Evolutionary conservation across 2,113 vertebrate genomes (phyloP).

Genomic region (Talpa occidentalis): DNA sequence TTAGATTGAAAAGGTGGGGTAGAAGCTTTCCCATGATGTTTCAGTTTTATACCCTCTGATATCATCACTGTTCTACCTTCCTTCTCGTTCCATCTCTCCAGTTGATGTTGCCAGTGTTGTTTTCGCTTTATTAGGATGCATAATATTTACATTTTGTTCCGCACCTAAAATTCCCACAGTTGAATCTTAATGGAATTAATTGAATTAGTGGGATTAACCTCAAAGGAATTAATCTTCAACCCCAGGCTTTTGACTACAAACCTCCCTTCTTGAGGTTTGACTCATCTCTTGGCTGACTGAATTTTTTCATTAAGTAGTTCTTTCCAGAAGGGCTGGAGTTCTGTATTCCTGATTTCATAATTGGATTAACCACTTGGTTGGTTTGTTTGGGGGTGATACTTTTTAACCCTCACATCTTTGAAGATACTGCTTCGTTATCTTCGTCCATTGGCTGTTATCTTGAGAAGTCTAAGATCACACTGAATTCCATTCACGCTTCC

Average conservation of each 20-base stretch:
- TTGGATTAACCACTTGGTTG: not conserved
- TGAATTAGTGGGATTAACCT: not conserved
- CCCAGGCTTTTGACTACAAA: not conserved
- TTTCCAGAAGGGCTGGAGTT: constrained; percentile 12
- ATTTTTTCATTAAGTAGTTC: constrained; percentile 24
- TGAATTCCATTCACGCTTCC: not conserved
- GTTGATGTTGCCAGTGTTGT: constrained; percentile 35
- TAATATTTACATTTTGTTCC: constrained; percentile 60
- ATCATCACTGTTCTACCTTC: not conserved
- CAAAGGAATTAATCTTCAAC: constrained; percentile 33
- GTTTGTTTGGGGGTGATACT: not conserved
- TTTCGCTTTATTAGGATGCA: constrained; percentile 53
- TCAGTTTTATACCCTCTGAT: constrained; percentile 23
- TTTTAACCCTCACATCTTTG: not conserved
- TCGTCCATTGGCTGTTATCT: not conserved
- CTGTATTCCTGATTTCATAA: not conserved
- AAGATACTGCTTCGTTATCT: not conserved
- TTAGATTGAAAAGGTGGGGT: constrained; percentile 25
- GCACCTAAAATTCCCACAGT: constrained; percentile 48
- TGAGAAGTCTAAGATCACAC: not conserved
- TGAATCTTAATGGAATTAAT: constrained; percentile 28
- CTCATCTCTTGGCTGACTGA: constrained; percentile 50
- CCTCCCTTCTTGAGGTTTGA: not conserved
- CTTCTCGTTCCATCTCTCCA: not conserved
- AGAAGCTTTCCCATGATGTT: not conserved